Evolutionary conservation across 2,797 vertebrate species (phyloP).

Genomic region (Fratercula arctica): DNA sequence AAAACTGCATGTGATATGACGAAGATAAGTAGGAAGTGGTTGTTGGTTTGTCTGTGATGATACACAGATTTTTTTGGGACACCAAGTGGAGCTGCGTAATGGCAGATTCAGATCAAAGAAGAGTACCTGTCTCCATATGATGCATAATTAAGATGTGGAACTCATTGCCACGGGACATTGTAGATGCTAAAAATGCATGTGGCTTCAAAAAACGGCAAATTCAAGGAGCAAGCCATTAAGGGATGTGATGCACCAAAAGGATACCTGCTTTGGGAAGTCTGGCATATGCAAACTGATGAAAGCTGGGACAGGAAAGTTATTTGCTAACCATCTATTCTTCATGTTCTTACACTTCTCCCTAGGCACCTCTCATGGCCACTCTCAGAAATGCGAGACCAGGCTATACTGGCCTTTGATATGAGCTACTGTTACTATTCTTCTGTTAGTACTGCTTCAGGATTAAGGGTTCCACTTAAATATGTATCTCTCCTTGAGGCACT

Average conservation of each 20-base stretch:
- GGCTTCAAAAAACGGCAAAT: background rate
- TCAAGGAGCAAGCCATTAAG: background rate
- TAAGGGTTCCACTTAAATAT: background rate
- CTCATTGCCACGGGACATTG: rapidly evolving
- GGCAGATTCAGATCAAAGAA: background rate
- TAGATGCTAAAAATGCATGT: background rate
- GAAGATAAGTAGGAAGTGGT: background rate
- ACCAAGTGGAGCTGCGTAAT: background rate
- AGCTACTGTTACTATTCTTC: background rate
- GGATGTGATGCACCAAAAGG: background rate
- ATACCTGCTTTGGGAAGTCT: background rate
- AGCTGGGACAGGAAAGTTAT: background rate
- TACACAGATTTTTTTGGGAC: background rate
- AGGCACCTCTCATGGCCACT: background rate
- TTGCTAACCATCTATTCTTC: background rate
- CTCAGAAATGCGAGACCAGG: background rate
- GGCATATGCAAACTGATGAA: background rate
- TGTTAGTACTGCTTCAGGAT: background rate
- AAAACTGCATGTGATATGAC: background rate
- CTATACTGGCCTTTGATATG: background rate
- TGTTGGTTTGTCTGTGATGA: background rate
- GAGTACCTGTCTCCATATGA: background rate
- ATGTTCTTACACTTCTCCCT: background rate
- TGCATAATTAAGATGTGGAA: background rate
- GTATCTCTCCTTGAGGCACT: background rate